A percentile compares a stretch with the other conserved stretches of the same genome.
These are phyloP conservation scores for Scaeva pyrastri DNA, from an alignment of 2,888 invertebrate species.

Conservation along the genomic window DNA sequence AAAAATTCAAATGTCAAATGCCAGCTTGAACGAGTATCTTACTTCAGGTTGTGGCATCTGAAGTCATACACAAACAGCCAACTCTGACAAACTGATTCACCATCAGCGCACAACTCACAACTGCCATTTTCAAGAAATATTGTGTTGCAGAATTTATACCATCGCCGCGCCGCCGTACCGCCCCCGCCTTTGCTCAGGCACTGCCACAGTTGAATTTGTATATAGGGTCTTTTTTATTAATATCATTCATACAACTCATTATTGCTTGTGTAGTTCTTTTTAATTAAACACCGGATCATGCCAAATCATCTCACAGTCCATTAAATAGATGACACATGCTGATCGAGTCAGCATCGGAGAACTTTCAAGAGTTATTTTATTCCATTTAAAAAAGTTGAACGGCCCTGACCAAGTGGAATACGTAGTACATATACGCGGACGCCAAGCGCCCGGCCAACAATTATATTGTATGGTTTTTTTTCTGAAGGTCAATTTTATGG, in stretches of 20 bases:
- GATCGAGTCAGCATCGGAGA: not conserved
- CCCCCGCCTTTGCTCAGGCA: not conserved
- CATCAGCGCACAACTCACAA: not conserved
- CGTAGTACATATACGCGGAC: not conserved
- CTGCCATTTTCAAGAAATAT: not conserved
- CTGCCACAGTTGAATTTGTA: no score
- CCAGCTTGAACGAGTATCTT: not conserved
- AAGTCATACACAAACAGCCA: slow-evolving; percentile 37
- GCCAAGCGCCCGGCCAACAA: not conserved
- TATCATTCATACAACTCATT: not conserved
- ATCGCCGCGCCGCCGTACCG: no score
- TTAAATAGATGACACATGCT: slow-evolving; percentile 45
- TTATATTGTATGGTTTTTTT: slow-evolving; percentile 16
- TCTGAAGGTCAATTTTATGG: slow-evolving; percentile 42
- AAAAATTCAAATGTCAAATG: slow-evolving; percentile 41
- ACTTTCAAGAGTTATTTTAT: slow-evolving; percentile 17
- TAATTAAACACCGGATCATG: slow-evolving; percentile 57
- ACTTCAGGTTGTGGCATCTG: slow-evolving; percentile 33
- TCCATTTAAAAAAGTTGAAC: slow-evolving; percentile 33
- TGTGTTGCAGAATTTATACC: not conserved
- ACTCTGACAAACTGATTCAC: slow-evolving; percentile 22
- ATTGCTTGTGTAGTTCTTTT: slow-evolving; percentile 34
- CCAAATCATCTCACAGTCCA: slow-evolving; percentile 47
- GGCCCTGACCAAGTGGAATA: slow-evolving; percentile 58
- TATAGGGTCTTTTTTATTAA: not conserved